These are phyloP conservation scores for Spongilla lacustris DNA, from an alignment of 37 sponge, comb jelly and placozoan genomes.

Conservation along the genomic window DNA sequence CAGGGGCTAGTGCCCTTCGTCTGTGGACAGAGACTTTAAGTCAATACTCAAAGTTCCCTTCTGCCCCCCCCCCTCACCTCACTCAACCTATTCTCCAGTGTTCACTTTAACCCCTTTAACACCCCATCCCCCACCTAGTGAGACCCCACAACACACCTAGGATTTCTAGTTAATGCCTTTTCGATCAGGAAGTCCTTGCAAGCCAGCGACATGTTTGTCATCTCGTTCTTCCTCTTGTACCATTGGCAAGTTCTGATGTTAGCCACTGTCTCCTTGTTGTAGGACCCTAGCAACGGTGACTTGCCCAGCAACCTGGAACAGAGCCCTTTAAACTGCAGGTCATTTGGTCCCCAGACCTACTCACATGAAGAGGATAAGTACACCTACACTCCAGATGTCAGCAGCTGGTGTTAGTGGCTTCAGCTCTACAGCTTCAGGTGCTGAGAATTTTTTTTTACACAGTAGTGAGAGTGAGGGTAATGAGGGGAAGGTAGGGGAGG, in stretches of 20 bases:
- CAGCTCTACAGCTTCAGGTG: constrained; percentile 60
- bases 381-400: constrained; percentile 69
- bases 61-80: too few species aligned
- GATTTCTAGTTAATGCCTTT: constrained; percentile 12
- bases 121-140: too few species aligned
- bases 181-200: constrained; percentile 46
- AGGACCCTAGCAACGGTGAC: constrained; percentile 63
- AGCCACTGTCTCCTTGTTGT: constrained; percentile 37
- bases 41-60: too few species aligned
- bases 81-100: too few species aligned
- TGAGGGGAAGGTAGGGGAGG: too few species aligned
- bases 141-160: constrained; percentile 15
- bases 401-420: constrained; percentile 57
- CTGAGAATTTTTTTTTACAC: too few species aligned
- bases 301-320: constrained; percentile 51
- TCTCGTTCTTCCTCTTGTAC: constrained; percentile 4
- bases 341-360: neutral
- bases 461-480: neutral
- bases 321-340: constrained; percentile 12
- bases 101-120: too few species aligned
- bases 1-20: too few species aligned
- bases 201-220: constrained; percentile 31
- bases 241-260: constrained; percentile 29
- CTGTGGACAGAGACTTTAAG: too few species aligned
- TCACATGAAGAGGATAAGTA: constrained; percentile 34